Evolutionary conservation across 2,113 vertebrate genomes (phyloP), one percentile per base, ranked within the genome.

Genomic region (Chauna torquata): DNA sequence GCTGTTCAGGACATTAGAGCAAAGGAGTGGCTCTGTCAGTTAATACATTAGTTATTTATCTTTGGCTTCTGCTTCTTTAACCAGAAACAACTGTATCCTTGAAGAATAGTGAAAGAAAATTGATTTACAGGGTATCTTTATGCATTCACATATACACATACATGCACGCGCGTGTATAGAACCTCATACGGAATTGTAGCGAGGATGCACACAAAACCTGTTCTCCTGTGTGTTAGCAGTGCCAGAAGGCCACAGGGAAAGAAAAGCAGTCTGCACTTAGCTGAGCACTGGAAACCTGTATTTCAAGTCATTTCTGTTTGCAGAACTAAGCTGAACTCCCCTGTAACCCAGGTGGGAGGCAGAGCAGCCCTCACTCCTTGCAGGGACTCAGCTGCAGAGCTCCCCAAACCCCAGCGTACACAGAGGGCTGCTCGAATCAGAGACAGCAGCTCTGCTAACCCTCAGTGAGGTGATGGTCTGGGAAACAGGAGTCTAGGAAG

Each of bases 251-350:
- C 91, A 96, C 62, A 44, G 93, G 57, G 94, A 61, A 93, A 87
- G 82, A 93, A 96, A 94, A 82, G 77, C 44, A 76, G 76, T 69
- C 75, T 44, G 40, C 69, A 34, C 75, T 93, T 92, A 80, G 82
- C 90, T 32, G 72, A 91, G 74, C 2, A 0, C 61, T 49, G 54
- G 62, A 59, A 97, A 97, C 96, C 94, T 82, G 96, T 93, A 96
- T 96, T 97, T 97, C 92, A 95, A 92, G 96, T 94, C 3, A 45
- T 90, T 94, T 96, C 70, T 96, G 93, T 96, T 96, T 96, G 94
- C 87, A 95, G 93, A 96, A 90, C 87, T 87, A 76, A 89, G 65
- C 57, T 76, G 81, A 96, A 79, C 89, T 94, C 77, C 81, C 54
- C 70, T 94, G 84, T 44, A 89, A 69, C 74, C 84, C 75, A 80